Evolutionary conservation across 2,888 invertebrate species (phyloP), one percentile per base, ranked within the genome.

Genomic region (Andrena flavipes): DNA sequence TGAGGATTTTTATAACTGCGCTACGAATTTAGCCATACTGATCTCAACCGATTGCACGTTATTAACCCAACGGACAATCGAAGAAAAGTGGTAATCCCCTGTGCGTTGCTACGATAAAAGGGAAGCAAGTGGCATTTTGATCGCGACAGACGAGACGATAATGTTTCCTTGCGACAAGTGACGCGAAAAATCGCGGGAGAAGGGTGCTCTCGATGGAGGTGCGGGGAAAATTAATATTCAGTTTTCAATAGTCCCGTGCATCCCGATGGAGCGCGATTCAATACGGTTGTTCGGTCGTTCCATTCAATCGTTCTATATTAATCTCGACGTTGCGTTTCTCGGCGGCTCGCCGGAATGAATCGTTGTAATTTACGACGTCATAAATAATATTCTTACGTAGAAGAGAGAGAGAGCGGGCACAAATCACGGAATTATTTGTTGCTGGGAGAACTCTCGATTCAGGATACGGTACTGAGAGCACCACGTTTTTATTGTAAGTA

Each of bases 361-460:
- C 65, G 54, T 10, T 33, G 78, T 77, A 77, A 80, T 80, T 80
- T 80, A 80, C 67, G 80, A 72, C 54, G 67, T 56, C 80, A 67
- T 80, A 80, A 80, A 80, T 80, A 80, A 77, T 67, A 80, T 80
- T 67, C 78, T 77, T 80, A 80, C 78, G 29, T 71, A 67, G 78
- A 26, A 56, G 56, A 23, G 56, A 56, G n/a, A n/a, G 54, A 56
- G 56, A 26, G 8, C 5, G 67, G 20, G 35, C 78, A 80, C 62
- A 77, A 77, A 80, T 80, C 80, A 63, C 33, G 42, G 78, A 71
- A 80, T 77, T 77, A 80, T 80, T 80, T 77, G 80, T 77, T 70
- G 79, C 76, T 64, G 20, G 23, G 33, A 29, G 60, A 20, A 20
- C 49, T 64, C 23, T 26, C 60, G 65, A 71, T 65, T 70, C 63